Base-by-base conservation (phyloP, 2,113 vertebrate genomes). In the Chaetodon trifascialis region DNA sequence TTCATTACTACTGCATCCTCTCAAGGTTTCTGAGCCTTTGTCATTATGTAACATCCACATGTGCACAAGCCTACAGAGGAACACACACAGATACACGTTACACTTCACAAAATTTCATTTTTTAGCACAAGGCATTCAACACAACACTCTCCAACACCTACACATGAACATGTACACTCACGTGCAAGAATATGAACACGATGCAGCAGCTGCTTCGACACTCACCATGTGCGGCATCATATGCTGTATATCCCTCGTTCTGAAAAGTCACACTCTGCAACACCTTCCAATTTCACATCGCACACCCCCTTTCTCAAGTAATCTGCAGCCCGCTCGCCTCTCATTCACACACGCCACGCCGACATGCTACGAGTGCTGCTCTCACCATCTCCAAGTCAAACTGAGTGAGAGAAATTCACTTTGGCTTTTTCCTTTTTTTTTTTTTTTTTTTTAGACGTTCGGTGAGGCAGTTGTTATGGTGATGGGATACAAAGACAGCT, bases 401-500 rank as follows among this genome's bases (percentile, higher is more conserved):
- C 89, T 79, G 91, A 87, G 82, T 84, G 91, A 93, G 89, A 89
- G 86, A 89, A 91, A 94, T 93, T 90, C 92, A 90, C 89, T 91
- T 79, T 52, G 72, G 83, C 69, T 79, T 74, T 90, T 80, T 83
- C 67, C 71, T 62, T 86, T 90, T 66, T 89, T 66, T 46, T 89
- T 62, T 62, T 86, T 90, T 66, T 89, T 66, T 46, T 89, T 62
- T 46, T 72, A 46, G 55, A 77, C 70, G 84, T 82, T 88, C 82
- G 63, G 66, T 65, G 79, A 93, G 89, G 88, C 92, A 91, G 95
- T 96, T 95, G 95, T 96, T 96, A 96, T 96, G 95, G 95, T 93
- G 94, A 96, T 94, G 80, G 87, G 87, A 94, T 84, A 95, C 94
- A 95, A 95, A 94, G 92, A 93, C 89, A 90, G 87, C 80, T 83